Base-by-base conservation (phyloP, 2,888 invertebrate species). In the Anoncus sp. region DNA sequence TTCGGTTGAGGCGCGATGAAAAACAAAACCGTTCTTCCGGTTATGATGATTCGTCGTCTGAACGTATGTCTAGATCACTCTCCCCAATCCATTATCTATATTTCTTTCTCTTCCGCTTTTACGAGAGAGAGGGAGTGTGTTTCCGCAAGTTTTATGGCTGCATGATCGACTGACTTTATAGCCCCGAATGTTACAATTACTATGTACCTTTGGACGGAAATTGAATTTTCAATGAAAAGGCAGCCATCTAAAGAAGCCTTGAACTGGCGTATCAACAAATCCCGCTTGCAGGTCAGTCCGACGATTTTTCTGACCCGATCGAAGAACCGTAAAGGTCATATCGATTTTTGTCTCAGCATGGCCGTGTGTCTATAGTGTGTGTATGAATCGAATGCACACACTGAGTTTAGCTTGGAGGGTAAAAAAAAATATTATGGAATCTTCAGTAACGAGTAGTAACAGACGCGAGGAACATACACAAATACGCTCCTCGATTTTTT, bases 21-120 rank as follows among this genome's bases (percentile, higher is more conserved):
- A 53, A 74, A 69, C 27, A 51, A 65, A 67, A 27, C 16, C 22
- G 16, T 55, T 57, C 70, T 69, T 66, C 51, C 71, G 65, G 43
- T 40, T 47, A 38, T 22, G 70, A 55, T 16, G 57, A 57, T 57
- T 57, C 43, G 47, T 49, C 35, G 77, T 63, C 63, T 57, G 51
- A 57, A 55, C 38, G 20, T 49, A 35, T 31, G 55, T 60, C 74
- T 78, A 35, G 27, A 43, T 62, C 14, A 27, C 45, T 27, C 65
- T 45, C 14, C 31, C n/a, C 31, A 65, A 63, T 57, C 27, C n/a
- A 16, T 51, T 60, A 71, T 73, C 49, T 18, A 38, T 51, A 51
- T 59, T 74, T 70, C 65, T 70, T 78, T 71, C 77, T 70, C 60
- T 78, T 78, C 74, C 74, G 71, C 31, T 49, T 51, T 47, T 43